Base-by-base conservation (phyloP, 1,140 invertebrate genomes). In the Trichomalopsis sarcophagae region DNA sequence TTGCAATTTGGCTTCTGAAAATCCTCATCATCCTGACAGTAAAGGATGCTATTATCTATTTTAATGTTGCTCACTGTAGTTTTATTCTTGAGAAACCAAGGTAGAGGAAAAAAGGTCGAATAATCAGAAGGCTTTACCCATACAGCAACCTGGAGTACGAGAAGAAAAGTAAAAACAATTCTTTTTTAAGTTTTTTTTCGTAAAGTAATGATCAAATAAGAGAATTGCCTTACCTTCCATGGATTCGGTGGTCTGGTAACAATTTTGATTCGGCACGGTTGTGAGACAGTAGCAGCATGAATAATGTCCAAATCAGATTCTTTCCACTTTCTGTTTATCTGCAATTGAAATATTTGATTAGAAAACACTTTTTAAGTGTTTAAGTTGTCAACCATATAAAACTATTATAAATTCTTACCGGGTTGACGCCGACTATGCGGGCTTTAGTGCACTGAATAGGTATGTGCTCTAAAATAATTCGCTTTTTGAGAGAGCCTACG, bases 401-500 rank as follows among this genome's bases (percentile, higher is more conserved):
- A 14, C 17, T 5, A 40, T 71, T 71, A 30, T 2, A 13, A 14
- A 13, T n/a, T 13, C 87, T 89, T 91, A 94, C 94, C 74, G 93
- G 90, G 44, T 84, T 50, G 44, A 94, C 82, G 44, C 90, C 91
- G 17, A 90, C 33, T 21, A 94, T 86, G 14, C 86, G 11, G 69
- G 92, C 93, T 87, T 90, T 91, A 5, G 88, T 90, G 47, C 89
- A 89, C 78, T 93, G 94, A 3, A 94, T 92, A 1, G 95, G 95
- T 30, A 96, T 92, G 69, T 96, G 88, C 2, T 92, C 89, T 44
- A 95, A 92, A 7, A 94, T 93, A 2, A 96, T 91, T 83, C 94
- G 93, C 87, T 95, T 95, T 21, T 94, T 92, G 68, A 97, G 80
- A 27, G 95, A 93, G 7, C 89, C 87, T 2, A 93, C 90, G 0